Evolutionary conservation across 2,888 invertebrate genomes (phyloP), one percentile per base, ranked within the genome.

Genomic region (Alentia gelatinosa): DNA sequence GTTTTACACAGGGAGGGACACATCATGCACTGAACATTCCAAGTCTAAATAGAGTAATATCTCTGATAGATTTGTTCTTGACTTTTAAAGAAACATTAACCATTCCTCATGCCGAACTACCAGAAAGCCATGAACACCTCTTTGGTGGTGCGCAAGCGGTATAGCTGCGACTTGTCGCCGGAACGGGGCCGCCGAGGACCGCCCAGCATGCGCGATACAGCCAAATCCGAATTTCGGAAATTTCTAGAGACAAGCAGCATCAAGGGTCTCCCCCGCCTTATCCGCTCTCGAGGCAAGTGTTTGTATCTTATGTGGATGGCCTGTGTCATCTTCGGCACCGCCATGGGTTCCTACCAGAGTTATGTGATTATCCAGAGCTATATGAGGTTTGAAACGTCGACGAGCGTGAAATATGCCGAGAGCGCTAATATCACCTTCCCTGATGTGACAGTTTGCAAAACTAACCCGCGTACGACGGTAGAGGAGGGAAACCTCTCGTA

Each of bases 71-170:
- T n/a, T n/a, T n/a, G n/a, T n/a, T n/a, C n/a, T n/a, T n/a, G n/a
- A n/a, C n/a, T n/a, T n/a, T n/a, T n/a, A n/a, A n/a, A n/a, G n/a
- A 47, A 19, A 30, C 68, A 12, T 26, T 30, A 68, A 68, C 26
- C 68, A 68, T 68, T 68, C n/a, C 26, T 26, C 23, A 79, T 79
- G 79, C 79, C 79, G 23, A 35, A 79, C 37, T 79, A 79, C 37
- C 79, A 79, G 79, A 79, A 79, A 79, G 79, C 79, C 79, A 86
- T 86, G 86, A 86, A 86, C 86, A 86, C 86, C 47, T 86, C 86
- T 0, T 30, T 86, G 47, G 86, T 86, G 50, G 86, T 86, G 9
- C 86, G 86, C 9, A 86, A 86, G 86, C 42, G 86, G 26, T 86
- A 86, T 19, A 86, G 86, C 47, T 86, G 86, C 30, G 86, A 86